A percentile compares a stretch with the other conserved stretches of the same genome.
These are phyloP conservation scores for Mobula birostris DNA, from an alignment of 2,113 vertebrate species.

Conservation along the genomic window DNA sequence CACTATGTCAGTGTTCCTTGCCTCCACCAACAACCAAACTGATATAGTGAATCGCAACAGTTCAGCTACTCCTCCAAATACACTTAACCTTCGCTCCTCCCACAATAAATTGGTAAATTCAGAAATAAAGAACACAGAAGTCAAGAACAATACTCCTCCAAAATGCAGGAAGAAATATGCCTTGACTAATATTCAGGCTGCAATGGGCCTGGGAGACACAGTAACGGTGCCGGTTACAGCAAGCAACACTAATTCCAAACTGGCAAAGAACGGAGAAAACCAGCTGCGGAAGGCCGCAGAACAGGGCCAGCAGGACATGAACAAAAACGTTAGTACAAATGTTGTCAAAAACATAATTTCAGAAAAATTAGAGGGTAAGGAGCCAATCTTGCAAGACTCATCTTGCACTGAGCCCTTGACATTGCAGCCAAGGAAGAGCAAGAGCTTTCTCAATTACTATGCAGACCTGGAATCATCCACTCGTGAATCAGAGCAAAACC, in stretches of 20 bases:
- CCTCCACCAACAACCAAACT: constrained; percentile 64
- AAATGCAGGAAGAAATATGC: constrained; percentile 87
- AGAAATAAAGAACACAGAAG: constrained; percentile 74
- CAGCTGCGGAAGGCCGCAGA: constrained; percentile 86
- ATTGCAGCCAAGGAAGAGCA: constrained; percentile 70
- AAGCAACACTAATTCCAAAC: constrained; percentile 79
- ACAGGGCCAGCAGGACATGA: constrained; percentile 71
- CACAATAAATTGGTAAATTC: constrained; percentile 86
- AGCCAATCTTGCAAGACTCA: constrained; percentile 57
- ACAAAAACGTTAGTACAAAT: constrained; percentile 62
- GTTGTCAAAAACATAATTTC: constrained; percentile 58
- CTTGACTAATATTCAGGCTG: constrained; percentile 78
- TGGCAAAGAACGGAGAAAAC: constrained; percentile 95
- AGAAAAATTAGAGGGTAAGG: constrained; percentile 78
- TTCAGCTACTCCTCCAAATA: constrained; percentile 71
- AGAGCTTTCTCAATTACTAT: constrained; percentile 88
- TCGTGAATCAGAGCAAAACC: constrained; percentile 54
- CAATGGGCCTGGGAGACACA: constrained; percentile 79
- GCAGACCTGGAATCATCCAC: constrained; percentile 69
- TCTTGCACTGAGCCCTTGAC: constrained; percentile 56
- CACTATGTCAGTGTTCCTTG: constrained; percentile 80
- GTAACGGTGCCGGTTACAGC: constrained; percentile 61
- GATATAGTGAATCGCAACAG: constrained; percentile 72
- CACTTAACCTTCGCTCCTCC: constrained; percentile 83
- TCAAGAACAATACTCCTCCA: constrained; percentile 70